Evolutionary conservation across 2,113 vertebrate species (phyloP).

Genomic region (Hippolais icterina): DNA sequence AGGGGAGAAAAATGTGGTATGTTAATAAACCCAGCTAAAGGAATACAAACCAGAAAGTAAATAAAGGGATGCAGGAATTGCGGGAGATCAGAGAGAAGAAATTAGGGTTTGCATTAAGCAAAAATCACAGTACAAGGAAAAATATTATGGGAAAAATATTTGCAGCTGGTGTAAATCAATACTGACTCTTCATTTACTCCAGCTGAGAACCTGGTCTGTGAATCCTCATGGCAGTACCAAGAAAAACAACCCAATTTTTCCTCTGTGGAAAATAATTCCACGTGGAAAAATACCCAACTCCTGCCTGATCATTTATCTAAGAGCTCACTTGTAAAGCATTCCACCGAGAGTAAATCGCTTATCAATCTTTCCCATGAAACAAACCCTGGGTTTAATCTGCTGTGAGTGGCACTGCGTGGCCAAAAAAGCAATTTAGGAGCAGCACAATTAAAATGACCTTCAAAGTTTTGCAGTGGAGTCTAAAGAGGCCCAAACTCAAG

Average conservation of each 20-base stretch:
- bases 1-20: not conserved
- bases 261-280: not conserved
- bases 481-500: not conserved
- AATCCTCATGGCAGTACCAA: not conserved
- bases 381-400: slow-evolving; percentile 1
- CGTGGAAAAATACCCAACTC: not conserved
- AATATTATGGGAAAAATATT: slow-evolving; percentile 1
- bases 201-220: not conserved
- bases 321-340: not conserved
- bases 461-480: not conserved
- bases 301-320: not conserved
- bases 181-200: not conserved
- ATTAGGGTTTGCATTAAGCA: not conserved
- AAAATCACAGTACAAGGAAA: not conserved
- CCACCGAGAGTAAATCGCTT: not conserved
- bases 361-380: not conserved
- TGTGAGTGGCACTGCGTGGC: not conserved
- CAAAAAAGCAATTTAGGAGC: slow-evolving; percentile 24
- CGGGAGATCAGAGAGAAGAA: not conserved
- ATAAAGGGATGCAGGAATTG: slow-evolving; percentile 7
- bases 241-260: not conserved
- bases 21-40: slow-evolving; percentile 10
- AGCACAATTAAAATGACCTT: not conserved
- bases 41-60: slow-evolving; percentile 7
- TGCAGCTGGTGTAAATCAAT: not conserved